Base-by-base conservation (phyloP, 1,140 invertebrate species). In the Lepidotrigona ventralis region DNA sequence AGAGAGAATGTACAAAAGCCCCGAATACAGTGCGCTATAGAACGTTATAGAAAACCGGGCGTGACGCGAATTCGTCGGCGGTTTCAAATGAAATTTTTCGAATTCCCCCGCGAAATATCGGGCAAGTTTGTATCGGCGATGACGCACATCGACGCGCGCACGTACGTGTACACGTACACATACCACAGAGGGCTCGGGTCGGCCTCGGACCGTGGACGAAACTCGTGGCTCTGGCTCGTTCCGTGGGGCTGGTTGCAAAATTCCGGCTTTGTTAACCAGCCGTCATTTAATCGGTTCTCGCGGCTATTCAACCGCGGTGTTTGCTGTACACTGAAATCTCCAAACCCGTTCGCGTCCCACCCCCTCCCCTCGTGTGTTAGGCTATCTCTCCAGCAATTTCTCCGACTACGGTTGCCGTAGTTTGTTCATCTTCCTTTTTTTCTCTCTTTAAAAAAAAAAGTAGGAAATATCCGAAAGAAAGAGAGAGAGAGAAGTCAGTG, bases 241-340 rank as follows among this genome's bases (percentile, higher is more conserved):
- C 21, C 21, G 56, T 5, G 39, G 60, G 14, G 17, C 39, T 60
- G 5, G 19, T 11, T 39, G 75, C 5, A 53, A 77, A 64, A 77
- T 66, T 63, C n/a, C 60, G 39, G 60, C 46, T 77, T 51, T 51
- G 74, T 64, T 77, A 77, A 51, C 46, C 74, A 77, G 19, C 19
- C n/a, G 60, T 64, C 60, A 29, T 77, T 77, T 64, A 77, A 77
- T 77, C 60, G 74, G 9, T 23, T 12, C 39, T 76, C 1, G 39
- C 23, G 11, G 58, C 39, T 15, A 51, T 75, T 75, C 56, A 8
- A 75, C 9, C 33, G 6, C 39, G 29, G n/a, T 29, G n/a, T 76
- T 74, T 74, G 5, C 21, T n/a, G 71, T 29, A 56, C 26, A 29
- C 17, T 8, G 17, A 72, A 53, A 72, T 54, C 51, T 72, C 51